Evolutionary conservation across 1,140 invertebrate species (phyloP).

Genomic region (Mylabris phalerata): DNA sequence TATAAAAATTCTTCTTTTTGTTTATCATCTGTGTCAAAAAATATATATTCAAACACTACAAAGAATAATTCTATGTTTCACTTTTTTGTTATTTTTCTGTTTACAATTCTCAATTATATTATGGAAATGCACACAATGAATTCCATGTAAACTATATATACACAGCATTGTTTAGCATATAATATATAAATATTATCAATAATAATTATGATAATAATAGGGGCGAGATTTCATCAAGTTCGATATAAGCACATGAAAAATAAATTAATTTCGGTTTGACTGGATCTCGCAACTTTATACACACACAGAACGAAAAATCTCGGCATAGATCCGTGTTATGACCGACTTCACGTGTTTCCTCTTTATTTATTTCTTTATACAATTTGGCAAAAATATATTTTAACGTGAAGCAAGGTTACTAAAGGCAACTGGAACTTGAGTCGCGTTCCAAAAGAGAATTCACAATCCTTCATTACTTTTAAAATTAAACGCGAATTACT

Average conservation of each 20-base stretch:
- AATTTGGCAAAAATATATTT: not conserved
- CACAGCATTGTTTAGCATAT: constrained; percentile 1
- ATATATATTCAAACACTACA: constrained; percentile 34
- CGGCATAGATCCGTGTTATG: no score
- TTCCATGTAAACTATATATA: constrained; percentile 3
- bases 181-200: no score
- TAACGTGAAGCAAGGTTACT: constrained; percentile 22
- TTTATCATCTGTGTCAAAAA: constrained; percentile 31
- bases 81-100: not conserved
- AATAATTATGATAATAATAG: no score
- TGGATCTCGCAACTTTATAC: no score
- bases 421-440: constrained; percentile 20
- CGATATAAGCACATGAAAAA: no score
- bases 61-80: constrained; percentile 14
- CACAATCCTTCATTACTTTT: not conserved
- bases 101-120: not conserved
- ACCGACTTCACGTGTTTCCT: no score
- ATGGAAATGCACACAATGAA: not conserved
- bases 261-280: no score
- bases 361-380: not conserved
- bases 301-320: no score
- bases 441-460: constrained; percentile 1
- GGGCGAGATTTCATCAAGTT: no score
- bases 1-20: constrained; percentile 30
- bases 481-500: no score